Evolutionary conservation across 2,797 vertebrate genomes (phyloP), one percentile per base, ranked within the genome.

Genomic region (Masticophis lateralis): DNA sequence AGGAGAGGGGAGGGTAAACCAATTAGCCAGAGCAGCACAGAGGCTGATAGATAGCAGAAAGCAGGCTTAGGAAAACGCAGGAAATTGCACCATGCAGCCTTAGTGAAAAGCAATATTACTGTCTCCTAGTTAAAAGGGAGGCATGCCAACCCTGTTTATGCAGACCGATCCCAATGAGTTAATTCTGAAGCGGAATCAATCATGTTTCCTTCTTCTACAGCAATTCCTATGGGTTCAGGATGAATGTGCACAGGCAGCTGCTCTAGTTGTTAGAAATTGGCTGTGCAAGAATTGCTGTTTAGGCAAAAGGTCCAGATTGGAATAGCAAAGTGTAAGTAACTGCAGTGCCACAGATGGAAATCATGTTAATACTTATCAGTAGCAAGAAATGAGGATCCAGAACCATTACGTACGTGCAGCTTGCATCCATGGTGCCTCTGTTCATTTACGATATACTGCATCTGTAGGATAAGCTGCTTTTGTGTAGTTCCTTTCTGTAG

Each of bases 1-100:
- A 13, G 20, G 18, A 1, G 10, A 10, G 56, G 10, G 11, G 5
- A 47, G 32, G 32, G 1, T 37, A 94, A 94, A 13, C 61, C 94
- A 96, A 96, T 96, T 96, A 92, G 86, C 94, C 74, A 74, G 90
- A 94, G 87, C 88, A 94, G 88, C 7, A 95, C 96, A 95, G 92
- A 93, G 95, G 56, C 87, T 94, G 93, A 93, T 94, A 96, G 97
- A 93, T 95, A 95, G 86, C 93, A 96, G 88, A 88, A 95, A 95
- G 91, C 91, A 59, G 93, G 89, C 93, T 86, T 87, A 92, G 10
- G 93, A 86, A 94, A 94, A 92, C 95, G 43, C 25, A 93, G 90
- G 86, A 95, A 93, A 96, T 95, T 95, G 92, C 86, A 93, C 88
- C 66, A 88, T 94, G 2, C 53, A 37, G 88, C 92, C 96, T 96